Percentiles rank a stretch among this genome's conserved stretches.
phyloP scores from a whole-genome alignment of 2,888 invertebrate genomes.

The Sarcophaga carnaria region DNA sequence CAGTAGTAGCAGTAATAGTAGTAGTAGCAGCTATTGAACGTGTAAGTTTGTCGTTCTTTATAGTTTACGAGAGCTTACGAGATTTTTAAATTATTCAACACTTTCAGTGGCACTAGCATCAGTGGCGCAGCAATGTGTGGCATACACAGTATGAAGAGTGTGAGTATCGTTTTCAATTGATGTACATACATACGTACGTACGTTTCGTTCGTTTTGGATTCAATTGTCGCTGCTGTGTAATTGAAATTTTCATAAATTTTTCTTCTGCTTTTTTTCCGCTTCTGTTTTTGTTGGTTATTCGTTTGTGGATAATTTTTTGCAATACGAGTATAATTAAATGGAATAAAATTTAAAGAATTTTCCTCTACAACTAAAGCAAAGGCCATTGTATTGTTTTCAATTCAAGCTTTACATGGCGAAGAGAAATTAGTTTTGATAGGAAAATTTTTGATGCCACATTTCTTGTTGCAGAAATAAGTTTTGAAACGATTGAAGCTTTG shows the following conservation, averaged over 20 bases:
- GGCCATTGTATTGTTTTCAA: background rate
- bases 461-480: too few relatives aligned
- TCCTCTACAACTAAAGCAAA: background rate
- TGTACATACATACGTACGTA: background rate
- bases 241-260: conserved; percentile 52
- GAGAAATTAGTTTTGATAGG: too few relatives aligned
- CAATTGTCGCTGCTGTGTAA: conserved; percentile 36
- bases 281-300: background rate
- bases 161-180: conserved; percentile 62
- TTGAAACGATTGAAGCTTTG: too few relatives aligned
- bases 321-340: conserved; percentile 65
- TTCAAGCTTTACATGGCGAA: too few relatives aligned
- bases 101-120: conserved; percentile 44
- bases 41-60: conserved; percentile 47
- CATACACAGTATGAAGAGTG: conserved; percentile 6
- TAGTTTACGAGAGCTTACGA: conserved; percentile 49
- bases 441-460: too few relatives aligned
- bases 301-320: conserved; percentile 50
- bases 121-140: background rate
- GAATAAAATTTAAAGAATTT: conserved; percentile 61
- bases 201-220: background rate
- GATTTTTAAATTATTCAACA: conserved; percentile 66
- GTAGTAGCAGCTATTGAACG: conserved; percentile 6
- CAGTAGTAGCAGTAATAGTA: background rate
- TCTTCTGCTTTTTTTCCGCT: too few relatives aligned